phyloP scores from a whole-genome alignment of 2,888 invertebrate genomes.

The Drosophila prolongata region DNA sequence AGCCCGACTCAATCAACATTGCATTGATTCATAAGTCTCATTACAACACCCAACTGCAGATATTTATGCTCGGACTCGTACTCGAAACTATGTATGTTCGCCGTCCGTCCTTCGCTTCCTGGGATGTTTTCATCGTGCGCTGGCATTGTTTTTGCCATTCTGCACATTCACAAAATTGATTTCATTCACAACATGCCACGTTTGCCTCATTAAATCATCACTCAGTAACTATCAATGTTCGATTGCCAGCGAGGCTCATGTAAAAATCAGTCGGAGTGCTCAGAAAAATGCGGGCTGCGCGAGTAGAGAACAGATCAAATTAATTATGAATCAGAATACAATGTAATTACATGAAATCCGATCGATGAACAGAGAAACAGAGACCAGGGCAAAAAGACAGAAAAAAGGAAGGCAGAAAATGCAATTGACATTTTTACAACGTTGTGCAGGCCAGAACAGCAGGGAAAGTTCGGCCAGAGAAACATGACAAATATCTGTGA shows the following conservation, averaged over 20 bases:
- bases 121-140: constrained; percentile 36
- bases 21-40: constrained; percentile 73
- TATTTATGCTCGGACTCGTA: constrained; percentile 26
- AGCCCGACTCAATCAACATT: constrained; percentile 69
- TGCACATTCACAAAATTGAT: constrained; percentile 79
- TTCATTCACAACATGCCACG: constrained; percentile 81
- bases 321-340: constrained; percentile 82
- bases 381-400: constrained; percentile 7
- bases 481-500: constrained; percentile 80
- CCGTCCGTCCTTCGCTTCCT: constrained; percentile 26
- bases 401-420: constrained; percentile 47
- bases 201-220: constrained; percentile 80
- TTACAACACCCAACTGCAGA: constrained; percentile 63
- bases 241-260: constrained; percentile 59
- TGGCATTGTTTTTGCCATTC: constrained; percentile 53
- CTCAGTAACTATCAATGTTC: constrained; percentile 79
- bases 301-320: constrained; percentile 54
- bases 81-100: constrained; percentile 17
- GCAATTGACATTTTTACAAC: constrained; percentile 81
- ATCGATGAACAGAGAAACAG: constrained; percentile 68
- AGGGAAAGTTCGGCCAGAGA: constrained; percentile 70
- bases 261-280: constrained; percentile 67
- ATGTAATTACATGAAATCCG: constrained; percentile 83
- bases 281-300: constrained; percentile 61
- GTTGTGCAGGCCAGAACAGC: constrained; percentile 67